These are phyloP conservation scores for Diorhabda elongata DNA, from an alignment of 1,140 invertebrate genomes.

Conservation along the genomic window DNA sequence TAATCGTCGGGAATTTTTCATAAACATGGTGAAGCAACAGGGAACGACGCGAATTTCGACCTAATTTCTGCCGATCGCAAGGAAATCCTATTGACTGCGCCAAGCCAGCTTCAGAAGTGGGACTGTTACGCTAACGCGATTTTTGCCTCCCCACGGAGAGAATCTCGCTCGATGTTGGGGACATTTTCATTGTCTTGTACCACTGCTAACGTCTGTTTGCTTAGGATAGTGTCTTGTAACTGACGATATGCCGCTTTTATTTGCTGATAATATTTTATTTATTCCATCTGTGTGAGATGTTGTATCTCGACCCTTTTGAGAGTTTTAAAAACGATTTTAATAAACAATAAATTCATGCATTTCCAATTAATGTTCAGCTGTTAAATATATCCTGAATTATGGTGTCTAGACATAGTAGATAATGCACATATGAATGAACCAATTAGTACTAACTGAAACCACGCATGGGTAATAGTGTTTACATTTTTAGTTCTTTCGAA, in stretches of 20 bases:
- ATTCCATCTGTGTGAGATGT: conserved; percentile 4
- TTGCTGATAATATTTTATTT: conserved; percentile 20
- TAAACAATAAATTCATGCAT: too few relatives aligned
- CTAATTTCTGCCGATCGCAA: conserved; percentile 1
- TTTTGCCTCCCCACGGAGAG: conserved; percentile 17
- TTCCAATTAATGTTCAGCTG: too few relatives aligned
- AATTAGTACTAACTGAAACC: too few relatives aligned
- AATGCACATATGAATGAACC: too few relatives aligned
- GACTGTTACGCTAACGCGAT: conserved; percentile 10
- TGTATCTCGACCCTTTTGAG: background rate
- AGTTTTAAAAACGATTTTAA: too few relatives aligned
- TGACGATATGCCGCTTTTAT: conserved; percentile 16
- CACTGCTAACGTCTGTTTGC: conserved; percentile 9
- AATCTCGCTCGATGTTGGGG: background rate
- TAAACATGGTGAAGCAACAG: background rate
- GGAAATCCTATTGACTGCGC: conserved; percentile 1
- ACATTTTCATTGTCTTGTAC: conserved; percentile 15
- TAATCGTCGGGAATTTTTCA: conserved; percentile 16
- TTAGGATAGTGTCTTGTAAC: conserved; percentile 15
- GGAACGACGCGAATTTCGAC: conserved; percentile 3
- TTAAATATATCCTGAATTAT: too few relatives aligned
- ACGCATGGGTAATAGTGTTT: too few relatives aligned
- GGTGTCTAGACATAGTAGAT: too few relatives aligned
- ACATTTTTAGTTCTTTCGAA: too few relatives aligned
- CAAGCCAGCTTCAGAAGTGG: background rate